Base-by-base conservation (phyloP, 2,888 invertebrate species). In the Chironomus tentans region DNA sequence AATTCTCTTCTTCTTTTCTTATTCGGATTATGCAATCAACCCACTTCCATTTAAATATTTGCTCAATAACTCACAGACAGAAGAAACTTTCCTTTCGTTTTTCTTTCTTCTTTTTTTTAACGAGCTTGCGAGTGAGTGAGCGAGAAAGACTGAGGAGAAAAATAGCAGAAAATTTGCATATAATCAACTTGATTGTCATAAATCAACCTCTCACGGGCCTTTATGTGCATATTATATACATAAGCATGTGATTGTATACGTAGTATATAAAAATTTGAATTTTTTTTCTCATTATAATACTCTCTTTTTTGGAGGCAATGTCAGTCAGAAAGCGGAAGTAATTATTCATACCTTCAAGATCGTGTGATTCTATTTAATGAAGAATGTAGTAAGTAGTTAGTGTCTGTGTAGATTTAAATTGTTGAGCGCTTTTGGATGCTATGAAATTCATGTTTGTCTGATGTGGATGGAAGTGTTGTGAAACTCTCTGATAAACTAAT, bases 11-110 rank as follows among this genome's bases (percentile, higher is more conserved):
- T 24, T 65, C 24, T 12, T 21, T 12, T 24, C 65, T 65, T 13
- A 13, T n/a, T 65, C 62, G 12, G 65, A 65, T 65, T 65, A 65
- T 15, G 72, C 72, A 72, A 72, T 72, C 72, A 72, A 72, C 72
- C 72, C 72, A 72, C 72, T 72, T 72, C 62, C 62, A 72, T 72
- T 72, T 72, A 72, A 72, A 72, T 72, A 72, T 72, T 72, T 72
- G 72, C 72, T 72, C 72, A 72, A 72, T 72, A 72, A 72, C 72
- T 72, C 62, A 72, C 61, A 62, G 62, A 72, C 21, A 72, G 10
- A 21, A 69, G 22, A 24, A 24, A 21, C 18, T 62, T 65, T 65
- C 21, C 13, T 22, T 65, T 65, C 24, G 6, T 24, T 24, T 65
- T 65, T 65, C 21, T 10, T 65, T 65, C 65, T 65, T 65, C 24